Evolutionary conservation across 2,888 invertebrate genomes (phyloP).

Genomic region (Callinectes sapidus): DNA sequence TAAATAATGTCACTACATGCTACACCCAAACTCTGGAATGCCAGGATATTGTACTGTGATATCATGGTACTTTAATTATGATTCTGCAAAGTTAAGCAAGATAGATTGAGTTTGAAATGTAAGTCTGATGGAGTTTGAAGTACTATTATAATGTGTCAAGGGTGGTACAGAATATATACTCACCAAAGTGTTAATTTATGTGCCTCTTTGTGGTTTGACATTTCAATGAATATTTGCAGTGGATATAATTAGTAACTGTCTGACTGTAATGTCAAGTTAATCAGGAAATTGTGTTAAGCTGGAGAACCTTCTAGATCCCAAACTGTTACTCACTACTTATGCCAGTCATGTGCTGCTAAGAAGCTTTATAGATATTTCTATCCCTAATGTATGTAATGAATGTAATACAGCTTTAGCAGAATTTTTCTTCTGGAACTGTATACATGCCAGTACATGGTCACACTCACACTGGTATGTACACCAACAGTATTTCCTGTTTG

Average conservation of each 20-base stretch:
- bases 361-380: not conserved
- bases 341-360: not conserved
- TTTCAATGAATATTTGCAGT: not conserved
- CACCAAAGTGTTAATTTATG: not conserved
- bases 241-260: not conserved
- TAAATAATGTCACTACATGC: constrained; percentile 11
- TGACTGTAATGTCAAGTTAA: not conserved
- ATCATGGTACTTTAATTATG: not conserved
- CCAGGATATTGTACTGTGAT: not conserved
- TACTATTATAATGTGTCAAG: not conserved
- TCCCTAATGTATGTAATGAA: not conserved
- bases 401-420: not conserved
- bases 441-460: not conserved
- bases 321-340: not conserved
- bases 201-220: not conserved
- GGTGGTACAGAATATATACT: not conserved
- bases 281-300: not conserved
- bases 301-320: not conserved
- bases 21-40: not conserved
- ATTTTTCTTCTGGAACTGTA: not conserved
- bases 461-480: too few relatives aligned
- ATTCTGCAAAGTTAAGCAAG: not conserved
- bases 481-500: not conserved
- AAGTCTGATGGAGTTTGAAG: not conserved
- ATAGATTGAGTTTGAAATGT: not conserved